Conservation (phyloP, 2,797 vertebrate genomes). For the Tinamus major region DNA sequence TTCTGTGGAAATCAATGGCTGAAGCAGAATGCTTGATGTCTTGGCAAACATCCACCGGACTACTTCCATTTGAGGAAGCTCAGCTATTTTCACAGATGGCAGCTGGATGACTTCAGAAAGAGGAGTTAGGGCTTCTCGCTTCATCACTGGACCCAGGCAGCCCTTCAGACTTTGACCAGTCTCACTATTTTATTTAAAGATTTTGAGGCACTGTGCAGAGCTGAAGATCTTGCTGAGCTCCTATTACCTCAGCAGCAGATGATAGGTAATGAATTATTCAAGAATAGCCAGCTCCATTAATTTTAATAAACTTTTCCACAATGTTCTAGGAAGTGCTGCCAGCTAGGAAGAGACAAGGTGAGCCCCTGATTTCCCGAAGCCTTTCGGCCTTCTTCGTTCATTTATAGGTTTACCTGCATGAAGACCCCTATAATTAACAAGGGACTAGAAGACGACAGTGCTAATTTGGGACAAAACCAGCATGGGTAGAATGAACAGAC, state of each 20-base stretch:
- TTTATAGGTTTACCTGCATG: slow-evolving; percentile 10
- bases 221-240: slow-evolving; percentile 61
- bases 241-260: slow-evolving; percentile 66
- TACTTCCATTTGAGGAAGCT: neutral
- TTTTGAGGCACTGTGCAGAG: slow-evolving; percentile 32
- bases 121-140: neutral
- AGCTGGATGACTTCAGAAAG: neutral
- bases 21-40: neutral
- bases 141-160: neutral
- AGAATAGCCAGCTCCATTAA: slow-evolving; percentile 82
- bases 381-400: neutral
- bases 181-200: slow-evolving; percentile 47
- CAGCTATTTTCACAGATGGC: neutral
- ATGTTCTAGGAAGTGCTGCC: slow-evolving; percentile 41
- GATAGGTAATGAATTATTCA: slow-evolving; percentile 87
- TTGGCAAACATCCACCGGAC: neutral
- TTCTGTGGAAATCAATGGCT: slow-evolving; percentile 1
- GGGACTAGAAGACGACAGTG: neutral
- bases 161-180: slow-evolving; percentile 29
- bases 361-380: slow-evolving; percentile 20
- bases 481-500: neutral
- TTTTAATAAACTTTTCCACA: slow-evolving; percentile 79
- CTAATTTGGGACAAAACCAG: neutral
- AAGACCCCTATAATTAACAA: neutral
- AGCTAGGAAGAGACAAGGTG: slow-evolving; percentile 46